Conservation (phyloP, 1,140 invertebrate species). For the Eciton burchellii region DNA sequence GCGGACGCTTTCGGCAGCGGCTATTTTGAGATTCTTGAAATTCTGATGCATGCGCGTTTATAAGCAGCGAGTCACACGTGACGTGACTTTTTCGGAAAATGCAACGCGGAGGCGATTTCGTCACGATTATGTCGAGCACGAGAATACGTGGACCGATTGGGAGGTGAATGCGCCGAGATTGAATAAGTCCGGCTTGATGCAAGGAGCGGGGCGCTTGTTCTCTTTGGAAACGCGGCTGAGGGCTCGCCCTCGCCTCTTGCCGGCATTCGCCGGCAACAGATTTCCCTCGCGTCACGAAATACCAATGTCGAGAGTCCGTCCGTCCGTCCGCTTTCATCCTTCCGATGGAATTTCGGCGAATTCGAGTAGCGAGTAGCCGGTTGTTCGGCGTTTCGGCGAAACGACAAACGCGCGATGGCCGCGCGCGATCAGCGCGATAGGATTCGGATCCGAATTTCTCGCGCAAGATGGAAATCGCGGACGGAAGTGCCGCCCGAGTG, state of each 20-base stretch:
- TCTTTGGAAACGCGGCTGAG: neutral
- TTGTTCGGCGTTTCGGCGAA: too few species aligned
- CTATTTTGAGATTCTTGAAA: conserved; percentile 55
- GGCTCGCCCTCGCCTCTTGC: too few species aligned
- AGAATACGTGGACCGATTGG: conserved; percentile 50
- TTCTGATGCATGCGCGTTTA: conserved; percentile 48
- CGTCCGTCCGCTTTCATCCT: too few species aligned
- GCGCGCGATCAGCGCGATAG: too few species aligned
- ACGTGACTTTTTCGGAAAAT: conserved; percentile 45
- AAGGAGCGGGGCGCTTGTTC: neutral
- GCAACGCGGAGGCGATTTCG: conserved; percentile 37
- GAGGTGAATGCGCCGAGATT: conserved; percentile 34
- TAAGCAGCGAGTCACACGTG: conserved; percentile 24
- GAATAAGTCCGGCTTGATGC: conserved; percentile 27
- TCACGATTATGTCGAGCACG: conserved; percentile 45
- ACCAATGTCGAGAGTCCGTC: too few species aligned
- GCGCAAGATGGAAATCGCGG: conserved; percentile 8
- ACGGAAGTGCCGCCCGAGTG: too few species aligned
- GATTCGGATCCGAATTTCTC: too few species aligned
- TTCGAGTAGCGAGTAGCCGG: too few species aligned
- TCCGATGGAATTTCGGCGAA: too few species aligned
- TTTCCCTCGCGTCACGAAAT: too few species aligned
- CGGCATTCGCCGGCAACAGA: too few species aligned
- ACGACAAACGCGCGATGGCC: too few species aligned
- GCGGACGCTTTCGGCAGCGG: conserved; percentile 37